Conservation (phyloP, 1,140 invertebrate species). For the Philopotamus ludificatus region DNA sequence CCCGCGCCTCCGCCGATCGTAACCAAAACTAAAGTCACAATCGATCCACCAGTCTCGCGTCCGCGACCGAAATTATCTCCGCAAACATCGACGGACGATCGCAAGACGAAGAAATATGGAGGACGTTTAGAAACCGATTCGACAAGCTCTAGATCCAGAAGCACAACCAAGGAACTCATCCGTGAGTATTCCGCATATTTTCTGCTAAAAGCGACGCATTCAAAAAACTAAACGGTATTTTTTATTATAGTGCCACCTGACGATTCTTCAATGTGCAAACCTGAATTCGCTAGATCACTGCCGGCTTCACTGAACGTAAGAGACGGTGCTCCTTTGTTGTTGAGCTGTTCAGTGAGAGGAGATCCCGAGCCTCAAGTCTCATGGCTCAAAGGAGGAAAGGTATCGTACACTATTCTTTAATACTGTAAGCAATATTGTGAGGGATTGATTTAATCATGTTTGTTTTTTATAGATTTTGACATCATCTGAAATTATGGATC, state of each 20-base stretch:
- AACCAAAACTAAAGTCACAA: constrained; percentile 62
- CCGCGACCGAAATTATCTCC: constrained; percentile 51
- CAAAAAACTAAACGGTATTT: neutral
- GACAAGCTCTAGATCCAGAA: constrained; percentile 75
- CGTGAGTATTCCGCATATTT: constrained; percentile 72
- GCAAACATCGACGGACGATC: constrained; percentile 48
- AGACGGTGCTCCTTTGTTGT: constrained; percentile 78
- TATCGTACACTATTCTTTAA: too few relatives aligned
- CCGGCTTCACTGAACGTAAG: constrained; percentile 66
- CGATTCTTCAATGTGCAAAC: constrained; percentile 78
- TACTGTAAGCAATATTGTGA: too few relatives aligned
- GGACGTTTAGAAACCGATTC: constrained; percentile 64
- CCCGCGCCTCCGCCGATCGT: constrained; percentile 72
- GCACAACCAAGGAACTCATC: constrained; percentile 85
- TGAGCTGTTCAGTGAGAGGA: constrained; percentile 78
- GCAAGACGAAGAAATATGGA: constrained; percentile 74
- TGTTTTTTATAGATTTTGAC: constrained; percentile 52
- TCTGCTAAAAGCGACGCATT: too few relatives aligned
- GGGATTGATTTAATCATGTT: neutral
- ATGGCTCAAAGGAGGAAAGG: constrained; percentile 68
- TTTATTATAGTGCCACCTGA: constrained; percentile 72
- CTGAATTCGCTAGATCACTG: constrained; percentile 75
- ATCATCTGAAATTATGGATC: constrained; percentile 82
- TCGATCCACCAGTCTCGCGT: constrained; percentile 49
- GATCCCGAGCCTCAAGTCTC: constrained; percentile 89